These are phyloP conservation scores for Callipepla californica DNA, from an alignment of 2,113 vertebrate species.

Conservation along the genomic window DNA sequence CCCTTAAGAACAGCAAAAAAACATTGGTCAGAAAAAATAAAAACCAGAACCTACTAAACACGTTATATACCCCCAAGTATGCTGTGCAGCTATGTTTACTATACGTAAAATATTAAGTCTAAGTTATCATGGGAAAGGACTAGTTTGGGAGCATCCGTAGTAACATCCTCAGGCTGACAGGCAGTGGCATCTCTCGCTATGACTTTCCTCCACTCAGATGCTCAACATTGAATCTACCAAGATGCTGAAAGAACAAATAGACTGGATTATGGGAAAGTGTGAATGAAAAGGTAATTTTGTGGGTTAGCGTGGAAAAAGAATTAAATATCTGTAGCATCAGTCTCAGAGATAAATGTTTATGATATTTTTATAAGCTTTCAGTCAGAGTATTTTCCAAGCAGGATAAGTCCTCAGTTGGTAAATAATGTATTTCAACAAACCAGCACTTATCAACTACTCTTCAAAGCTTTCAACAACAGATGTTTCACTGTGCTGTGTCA, in stretches of 20 bases:
- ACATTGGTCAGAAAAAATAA: not conserved
- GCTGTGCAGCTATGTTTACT: not conserved
- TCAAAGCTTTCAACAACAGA: not conserved
- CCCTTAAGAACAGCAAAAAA: not conserved
- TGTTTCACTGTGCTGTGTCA: not conserved
- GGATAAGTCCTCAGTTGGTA: not conserved
- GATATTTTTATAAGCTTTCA: not conserved
- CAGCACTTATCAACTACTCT: not conserved
- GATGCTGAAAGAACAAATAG: not conserved
- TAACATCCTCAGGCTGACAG: not conserved
- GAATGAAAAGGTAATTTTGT: not conserved
- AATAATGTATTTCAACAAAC: not conserved
- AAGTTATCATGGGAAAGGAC: not conserved
- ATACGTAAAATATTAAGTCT: not conserved
- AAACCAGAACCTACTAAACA: not conserved
- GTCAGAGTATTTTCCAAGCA: not conserved
- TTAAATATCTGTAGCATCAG: not conserved
- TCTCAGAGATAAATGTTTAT: not conserved
- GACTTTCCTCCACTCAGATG: not conserved
- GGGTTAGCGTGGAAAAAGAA: not conserved
- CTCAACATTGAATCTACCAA: not conserved
- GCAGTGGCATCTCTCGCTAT: accelerated
- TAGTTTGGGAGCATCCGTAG: not conserved
- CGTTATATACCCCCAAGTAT: not conserved
- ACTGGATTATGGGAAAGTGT: not conserved